A percentile compares a stretch with the other conserved stretches of the same genome.
Evolutionary conservation across 2,888 invertebrate genomes (phyloP).

Genomic region (Chymomyza caudatula): DNA sequence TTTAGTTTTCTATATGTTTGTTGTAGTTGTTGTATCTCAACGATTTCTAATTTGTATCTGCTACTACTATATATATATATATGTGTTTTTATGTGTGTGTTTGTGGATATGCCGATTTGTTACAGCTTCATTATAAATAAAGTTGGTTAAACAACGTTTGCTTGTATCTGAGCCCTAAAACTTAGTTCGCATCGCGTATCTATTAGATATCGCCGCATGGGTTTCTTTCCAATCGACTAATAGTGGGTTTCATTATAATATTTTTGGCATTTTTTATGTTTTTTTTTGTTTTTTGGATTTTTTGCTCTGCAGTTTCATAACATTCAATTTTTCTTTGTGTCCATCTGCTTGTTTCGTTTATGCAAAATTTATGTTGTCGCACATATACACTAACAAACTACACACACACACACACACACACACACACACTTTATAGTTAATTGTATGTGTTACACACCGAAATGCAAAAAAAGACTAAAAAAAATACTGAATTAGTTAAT

Average conservation of each 20-base stretch:
- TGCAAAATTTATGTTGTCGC: constrained; percentile 53
- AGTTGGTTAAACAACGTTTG: constrained; percentile 53
- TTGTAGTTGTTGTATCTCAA: constrained; percentile 15
- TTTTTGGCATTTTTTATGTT: constrained; percentile 26
- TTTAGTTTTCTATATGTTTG: constrained; percentile 39
- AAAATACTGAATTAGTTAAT: constrained; percentile 60
- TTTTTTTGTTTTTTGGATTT: constrained; percentile 17
- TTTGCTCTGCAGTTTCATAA: constrained; percentile 65
- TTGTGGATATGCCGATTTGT: constrained; percentile 18
- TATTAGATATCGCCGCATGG: constrained; percentile 62
- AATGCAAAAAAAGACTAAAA: constrained; percentile 28
- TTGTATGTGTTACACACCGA: constrained; percentile 45
- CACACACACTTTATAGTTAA: constrained; percentile 51
- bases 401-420: constrained; percentile 33
- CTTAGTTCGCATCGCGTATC: constrained; percentile 7
- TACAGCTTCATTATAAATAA: constrained; percentile 55
- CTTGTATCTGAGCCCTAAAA: constrained; percentile 49
- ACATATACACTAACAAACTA: constrained; percentile 24
- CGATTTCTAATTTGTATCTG: constrained; percentile 1
- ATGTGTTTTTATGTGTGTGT: constrained; percentile 37
- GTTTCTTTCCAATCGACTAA: constrained; percentile 64
- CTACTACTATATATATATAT: constrained; percentile 13
- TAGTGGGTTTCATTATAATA: constrained; percentile 65
- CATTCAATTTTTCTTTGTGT: constrained; percentile 30
- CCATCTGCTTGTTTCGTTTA: constrained; percentile 46